Base-by-base conservation (phyloP, 1,140 invertebrate genomes). In the Pseudomyrmex flavicornis region DNA sequence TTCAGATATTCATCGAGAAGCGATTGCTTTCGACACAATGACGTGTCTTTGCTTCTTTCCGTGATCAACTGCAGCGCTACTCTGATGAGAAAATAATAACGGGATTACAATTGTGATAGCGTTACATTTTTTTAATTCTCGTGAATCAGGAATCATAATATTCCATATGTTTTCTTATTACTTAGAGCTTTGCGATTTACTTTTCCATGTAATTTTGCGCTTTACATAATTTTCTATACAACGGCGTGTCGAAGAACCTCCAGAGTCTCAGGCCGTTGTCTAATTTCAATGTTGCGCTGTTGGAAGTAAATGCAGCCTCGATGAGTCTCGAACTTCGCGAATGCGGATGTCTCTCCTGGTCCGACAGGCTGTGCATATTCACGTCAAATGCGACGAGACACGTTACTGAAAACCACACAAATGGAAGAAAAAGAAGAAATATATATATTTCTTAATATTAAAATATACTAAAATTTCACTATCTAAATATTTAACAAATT, bases 231-330 rank as follows among this genome's bases (percentile, higher is more conserved):
- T 96, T 96, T 77, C 94, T 96, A 89, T 97, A 98, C 4, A 96
- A 90, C 0, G 97, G 96, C 0, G 97, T 98, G 52, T 96, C 94
- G 80, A 97, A 96, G 84, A 95, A 95, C 72, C 94, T 95, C 97
- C 97, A 98, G 1, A 98, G 90, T 59, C 95, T 95, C 10, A 96
- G 93, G 9, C 97, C 96, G 91, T 97, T 97, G 90, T 99, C 98
- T 0, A 97, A 96, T 89, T 95, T 95, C 69, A 98, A 94, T 22
- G 97, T 96, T 20, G 94, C 95, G 86, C 94, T 95, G 88, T 98
- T 98, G 5, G 97, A 96, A 2, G 94, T 93, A 61, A 96, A 95
- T 0, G 97, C 96, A 12, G 97, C 96, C 7, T 96, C 83, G 74
- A 98, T 97, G 10, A 98, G 93, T 90, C 95, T 96, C 0, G 96